A percentile compares a stretch with the other conserved stretches of the same genome.
Conservation (phyloP, 2,113 vertebrate species). For the Psilopogon haemacephalus region DNA sequence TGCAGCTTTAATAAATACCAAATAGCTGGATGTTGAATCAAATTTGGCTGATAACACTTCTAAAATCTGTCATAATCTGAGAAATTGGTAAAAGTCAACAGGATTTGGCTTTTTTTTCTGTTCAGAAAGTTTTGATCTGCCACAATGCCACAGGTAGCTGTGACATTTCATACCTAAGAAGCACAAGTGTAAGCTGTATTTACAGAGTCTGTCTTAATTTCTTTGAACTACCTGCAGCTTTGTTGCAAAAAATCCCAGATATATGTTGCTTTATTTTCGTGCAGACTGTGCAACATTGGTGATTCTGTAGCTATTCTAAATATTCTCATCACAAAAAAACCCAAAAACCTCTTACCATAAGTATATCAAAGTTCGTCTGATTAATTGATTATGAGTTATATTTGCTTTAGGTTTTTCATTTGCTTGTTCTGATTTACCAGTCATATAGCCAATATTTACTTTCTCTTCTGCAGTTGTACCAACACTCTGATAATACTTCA, state of each 20-base stretch:
- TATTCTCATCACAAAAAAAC: background rate
- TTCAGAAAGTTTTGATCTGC: background rate
- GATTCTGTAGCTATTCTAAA: background rate
- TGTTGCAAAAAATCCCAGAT: slow-evolving; percentile 7
- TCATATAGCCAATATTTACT: background rate
- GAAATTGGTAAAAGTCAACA: background rate
- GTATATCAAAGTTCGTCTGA: background rate
- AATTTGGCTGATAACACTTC: background rate
- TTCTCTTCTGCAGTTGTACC: background rate
- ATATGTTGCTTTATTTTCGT: background rate
- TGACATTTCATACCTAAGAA: slow-evolving; percentile 9
- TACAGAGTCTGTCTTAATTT: background rate
- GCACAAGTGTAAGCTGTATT: background rate
- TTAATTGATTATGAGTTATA: background rate
- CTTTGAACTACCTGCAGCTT: background rate
- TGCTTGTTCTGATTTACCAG: background rate
- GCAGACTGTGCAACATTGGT: background rate
- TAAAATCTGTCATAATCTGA: background rate
- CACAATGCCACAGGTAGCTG: background rate
- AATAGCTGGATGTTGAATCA: background rate
- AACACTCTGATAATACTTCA: background rate
- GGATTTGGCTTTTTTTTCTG: background rate
- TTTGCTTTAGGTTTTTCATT: background rate
- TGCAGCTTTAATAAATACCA: background rate
- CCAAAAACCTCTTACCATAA: background rate